Conservation (phyloP, 1,140 invertebrate genomes). For the Nephotettix cincticeps region DNA sequence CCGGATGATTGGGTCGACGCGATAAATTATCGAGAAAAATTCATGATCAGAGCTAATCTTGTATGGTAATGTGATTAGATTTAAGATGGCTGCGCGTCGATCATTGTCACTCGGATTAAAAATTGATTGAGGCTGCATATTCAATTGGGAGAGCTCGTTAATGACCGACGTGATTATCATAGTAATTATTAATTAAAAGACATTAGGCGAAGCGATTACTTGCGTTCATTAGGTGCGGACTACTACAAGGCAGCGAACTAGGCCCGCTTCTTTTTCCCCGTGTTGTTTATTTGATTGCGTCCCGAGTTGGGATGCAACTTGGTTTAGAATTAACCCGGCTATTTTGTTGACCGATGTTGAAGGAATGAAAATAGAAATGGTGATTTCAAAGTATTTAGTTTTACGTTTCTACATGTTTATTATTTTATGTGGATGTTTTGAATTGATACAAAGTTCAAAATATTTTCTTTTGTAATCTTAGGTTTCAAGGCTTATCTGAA, state of each 20-base stretch:
- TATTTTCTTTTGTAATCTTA: too few species aligned
- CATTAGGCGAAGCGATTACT: slow-evolving; percentile 1
- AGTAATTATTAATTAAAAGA: slow-evolving; percentile 21
- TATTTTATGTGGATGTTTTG: too few species aligned
- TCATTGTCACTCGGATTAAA: slow-evolving; percentile 9
- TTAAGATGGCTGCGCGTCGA: background rate
- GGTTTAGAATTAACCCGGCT: too few species aligned
- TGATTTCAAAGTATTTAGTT: too few species aligned
- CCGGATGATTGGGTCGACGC: background rate
- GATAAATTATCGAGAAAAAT: background rate
- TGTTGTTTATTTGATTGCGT: background rate
- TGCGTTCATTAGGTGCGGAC: background rate
- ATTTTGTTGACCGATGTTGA: too few species aligned
- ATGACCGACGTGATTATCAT: slow-evolving; percentile 14
- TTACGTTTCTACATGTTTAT: too few species aligned
- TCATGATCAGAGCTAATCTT: background rate
- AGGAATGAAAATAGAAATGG: too few species aligned
- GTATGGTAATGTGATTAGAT: slow-evolving; percentile 10
- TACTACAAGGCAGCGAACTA: background rate
- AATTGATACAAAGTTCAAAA: too few species aligned
- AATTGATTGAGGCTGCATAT: slow-evolving; percentile 19
- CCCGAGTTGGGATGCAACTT: too few species aligned
- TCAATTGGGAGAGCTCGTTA: slow-evolving; percentile 2
- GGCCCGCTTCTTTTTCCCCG: background rate
- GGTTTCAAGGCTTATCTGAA: too few species aligned